Base-by-base conservation (phyloP, 2,888 invertebrate species). In the Octonoba sinensis region DNA sequence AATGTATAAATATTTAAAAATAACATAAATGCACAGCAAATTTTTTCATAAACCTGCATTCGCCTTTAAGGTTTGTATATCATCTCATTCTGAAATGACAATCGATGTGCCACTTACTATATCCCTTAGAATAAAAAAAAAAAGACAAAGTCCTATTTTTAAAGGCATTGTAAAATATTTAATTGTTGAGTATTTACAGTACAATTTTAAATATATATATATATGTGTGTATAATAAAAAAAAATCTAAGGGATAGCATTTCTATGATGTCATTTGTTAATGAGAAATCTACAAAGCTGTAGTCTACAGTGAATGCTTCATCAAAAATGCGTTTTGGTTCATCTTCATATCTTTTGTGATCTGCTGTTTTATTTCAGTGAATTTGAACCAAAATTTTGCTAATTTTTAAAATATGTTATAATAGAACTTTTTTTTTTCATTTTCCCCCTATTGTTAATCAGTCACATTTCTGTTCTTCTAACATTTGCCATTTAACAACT, bases 121-220 rank as follows among this genome's bases (percentile, higher is more conserved):
- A 62, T 51, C 49, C 67, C 67, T 54, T 64, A 69, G 62, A 66
- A 65, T 66, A 73, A 79, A 78, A 79, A 73, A 77, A 70, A 67
- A 57, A 66, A 36, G 72, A 72, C 64, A 70, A 81, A 81, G 74
- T 70, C 81, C 81, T 75, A 75, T 75, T 82, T 82, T 82, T 82
- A 64, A 73, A 82, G 73, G 81, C 70, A 70, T 70, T 82, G 75
- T 75, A 82, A 74, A 70, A 75, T 82, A 82, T 81, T 81, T 74
- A 74, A 81, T 75, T 82, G 75, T 75, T 74, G 75, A 74, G 62
- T 74, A 82, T 82, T 57, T 82, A 82, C 74, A 69, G 75, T 79
- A 82, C 70, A 82, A 75, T 82, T 81, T 82, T 82, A 75, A 82
- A 82, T 82, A 81, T 79, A 70, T 79, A 73, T 81, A 74, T 67